Evolutionary conservation across 2,113 vertebrate genomes (phyloP), one percentile per base, ranked within the genome.

Genomic region (Phylloscopus whistleri): DNA sequence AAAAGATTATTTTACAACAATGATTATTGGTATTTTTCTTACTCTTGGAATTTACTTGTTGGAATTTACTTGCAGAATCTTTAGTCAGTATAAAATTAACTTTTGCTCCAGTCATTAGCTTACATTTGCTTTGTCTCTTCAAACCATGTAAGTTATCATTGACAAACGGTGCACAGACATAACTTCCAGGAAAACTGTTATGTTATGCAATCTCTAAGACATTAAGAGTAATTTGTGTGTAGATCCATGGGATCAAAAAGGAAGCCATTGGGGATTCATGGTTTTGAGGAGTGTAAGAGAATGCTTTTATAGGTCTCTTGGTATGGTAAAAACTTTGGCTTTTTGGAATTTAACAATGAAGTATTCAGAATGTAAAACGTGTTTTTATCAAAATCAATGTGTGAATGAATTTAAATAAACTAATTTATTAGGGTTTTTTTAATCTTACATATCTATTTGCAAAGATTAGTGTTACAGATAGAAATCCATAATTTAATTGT

Each of bases 321-420:
- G 44, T 75, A 51, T 48, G 33, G 56, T 87, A 68, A 93, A 96
- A 93, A 63, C 41, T 92, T 89, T 11, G 58, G 18, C 73, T 93
- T 94, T 76, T 84, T n/a, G 46, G 64, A 60, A 68, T 83, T 81
- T 63, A 84, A 48, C 37, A 82, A 11, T 77, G 55, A 78, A 74
- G 48, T 70, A 76, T 77, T 91, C 52, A 77, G 88, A 69, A 93
- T 87, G 46, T 66, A 75, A 84, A 93, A 84, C 77, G 56, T 16
- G 16, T 63, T 96, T 93, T 95, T 89, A 89, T 84, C 93, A 85
- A 95, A 96, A 93, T 52, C 43, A 64, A 30, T 91, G 84, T 91
- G 75, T 94, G 87, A 67, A 74, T 95, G 81, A 95, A 95, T 97
- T 96, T 92, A 96, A 96, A 94, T 91, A 84, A 97, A 95, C 70